A percentile compares a stretch with the other conserved stretches of the same genome.
These are phyloP conservation scores for Sebastes aleutianus DNA, from an alignment of 2,797 vertebrate genomes.

Conservation along the genomic window DNA sequence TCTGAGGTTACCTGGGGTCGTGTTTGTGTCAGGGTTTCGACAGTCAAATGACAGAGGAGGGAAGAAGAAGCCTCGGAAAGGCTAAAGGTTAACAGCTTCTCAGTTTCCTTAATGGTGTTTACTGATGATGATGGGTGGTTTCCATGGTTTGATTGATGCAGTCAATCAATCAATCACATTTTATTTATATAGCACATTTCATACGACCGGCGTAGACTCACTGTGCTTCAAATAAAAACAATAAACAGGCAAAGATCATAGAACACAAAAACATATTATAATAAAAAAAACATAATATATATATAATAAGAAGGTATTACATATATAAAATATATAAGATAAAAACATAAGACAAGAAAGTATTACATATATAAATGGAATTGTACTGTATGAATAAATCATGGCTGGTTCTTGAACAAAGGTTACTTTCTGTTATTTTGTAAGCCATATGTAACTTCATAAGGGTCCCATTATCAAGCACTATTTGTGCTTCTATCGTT, in stretches of 20 bases:
- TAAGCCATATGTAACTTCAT: not conserved
- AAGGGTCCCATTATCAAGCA: not conserved
- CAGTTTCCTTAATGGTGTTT: constrained; percentile 52
- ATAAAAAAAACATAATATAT: no score
- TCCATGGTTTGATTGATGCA: not conserved
- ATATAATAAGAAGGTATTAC: no score
- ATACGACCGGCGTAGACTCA: no score
- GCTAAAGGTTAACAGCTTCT: constrained; percentile 61
- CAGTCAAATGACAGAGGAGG: constrained; percentile 38
- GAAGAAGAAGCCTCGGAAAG: constrained; percentile 24
- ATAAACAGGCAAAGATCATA: no score
- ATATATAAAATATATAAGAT: no score
- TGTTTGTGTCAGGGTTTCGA: constrained; percentile 25
- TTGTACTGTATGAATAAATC: not conserved
- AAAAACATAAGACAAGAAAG: no score
- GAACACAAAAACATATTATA: no score
- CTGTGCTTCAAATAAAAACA: no score
- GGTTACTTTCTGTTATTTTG: not conserved
- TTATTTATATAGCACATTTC: no score
- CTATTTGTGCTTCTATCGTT: not conserved
- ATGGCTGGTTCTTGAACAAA: not conserved
- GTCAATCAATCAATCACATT: not conserved
- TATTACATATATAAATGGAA: no score
- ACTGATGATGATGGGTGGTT: not conserved
- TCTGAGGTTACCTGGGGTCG: constrained; percentile 37